phyloP scores from a whole-genome alignment of 2,113 vertebrate species.

The Fukomys damarensis region DNA sequence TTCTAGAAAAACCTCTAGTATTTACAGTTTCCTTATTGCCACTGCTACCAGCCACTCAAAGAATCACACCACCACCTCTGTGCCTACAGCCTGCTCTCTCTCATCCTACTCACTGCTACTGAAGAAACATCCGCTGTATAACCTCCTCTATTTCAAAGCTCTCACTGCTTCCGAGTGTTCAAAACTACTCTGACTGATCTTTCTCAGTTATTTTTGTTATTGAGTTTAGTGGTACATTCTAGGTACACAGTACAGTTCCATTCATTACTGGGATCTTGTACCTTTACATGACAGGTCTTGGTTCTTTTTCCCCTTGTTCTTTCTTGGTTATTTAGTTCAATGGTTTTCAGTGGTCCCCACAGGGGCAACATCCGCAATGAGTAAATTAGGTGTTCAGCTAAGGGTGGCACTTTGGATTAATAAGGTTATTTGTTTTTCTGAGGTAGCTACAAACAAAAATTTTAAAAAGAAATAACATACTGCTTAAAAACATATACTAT shows the following conservation, averaged over 20 bases:
- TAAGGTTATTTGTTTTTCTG: not conserved
- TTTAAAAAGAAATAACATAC: slow-evolving; percentile 19
- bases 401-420: slow-evolving; percentile 19
- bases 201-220: slow-evolving; percentile 16
- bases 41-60: not conserved
- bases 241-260: too few relatives aligned
- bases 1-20: slow-evolving; percentile 15
- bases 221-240: too few relatives aligned
- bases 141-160: slow-evolving; percentile 8
- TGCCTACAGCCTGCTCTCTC: not conserved
- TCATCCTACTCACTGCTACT: not conserved
- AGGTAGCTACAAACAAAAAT: not conserved
- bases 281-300: too few relatives aligned
- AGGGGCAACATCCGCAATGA: not conserved
- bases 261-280: too few relatives aligned
- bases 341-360: not conserved
- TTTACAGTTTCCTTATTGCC: not conserved
- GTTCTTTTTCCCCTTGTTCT: too few relatives aligned
- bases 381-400: not conserved
- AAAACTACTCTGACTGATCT: not conserved
- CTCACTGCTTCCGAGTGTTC: not conserved
- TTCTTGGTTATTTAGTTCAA: slow-evolving; percentile 5
- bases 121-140: slow-evolving; percentile 7
- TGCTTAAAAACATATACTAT: not conserved
- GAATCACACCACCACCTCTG: not conserved